Conservation (phyloP, 1,140 invertebrate species). For the Thaumatotibia leucotreta region DNA sequence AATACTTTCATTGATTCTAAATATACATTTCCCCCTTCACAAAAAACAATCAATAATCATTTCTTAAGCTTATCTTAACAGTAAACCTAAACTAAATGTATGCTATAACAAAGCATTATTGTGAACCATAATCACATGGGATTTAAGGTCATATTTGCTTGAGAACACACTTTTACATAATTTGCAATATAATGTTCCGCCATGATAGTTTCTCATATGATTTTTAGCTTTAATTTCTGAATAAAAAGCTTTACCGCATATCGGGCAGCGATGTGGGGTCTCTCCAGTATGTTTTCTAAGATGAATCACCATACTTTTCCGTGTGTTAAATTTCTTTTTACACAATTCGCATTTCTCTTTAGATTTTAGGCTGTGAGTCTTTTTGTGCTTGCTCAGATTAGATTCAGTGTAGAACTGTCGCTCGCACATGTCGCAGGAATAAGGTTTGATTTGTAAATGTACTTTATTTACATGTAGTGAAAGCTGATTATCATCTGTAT, state of each 20-base stretch:
- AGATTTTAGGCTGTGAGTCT: constrained; percentile 42
- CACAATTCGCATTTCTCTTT: constrained; percentile 58
- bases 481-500: constrained; percentile 52
- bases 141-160: constrained; percentile 44
- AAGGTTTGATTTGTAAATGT: constrained; percentile 68
- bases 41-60: background rate
- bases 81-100: constrained; percentile 4
- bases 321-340: constrained; percentile 44
- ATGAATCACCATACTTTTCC: constrained; percentile 55
- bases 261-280: constrained; percentile 46
- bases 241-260: constrained; percentile 52
- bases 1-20: background rate
- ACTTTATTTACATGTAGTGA: constrained; percentile 60
- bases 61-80: background rate
- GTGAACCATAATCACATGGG: constrained; percentile 53
- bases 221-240: constrained; percentile 37
- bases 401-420: constrained; percentile 54
- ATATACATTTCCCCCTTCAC: background rate
- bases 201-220: constrained; percentile 58
- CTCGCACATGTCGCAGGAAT: constrained; percentile 64
- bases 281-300: constrained; percentile 58
- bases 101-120: constrained; percentile 40
- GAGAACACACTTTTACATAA: constrained; percentile 48
- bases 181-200: constrained; percentile 52
- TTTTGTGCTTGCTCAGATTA: constrained; percentile 55